Evolutionary conservation across 2,113 vertebrate species (phyloP), one percentile per base, ranked within the genome.

Genomic region (Hepsetus odoe): DNA sequence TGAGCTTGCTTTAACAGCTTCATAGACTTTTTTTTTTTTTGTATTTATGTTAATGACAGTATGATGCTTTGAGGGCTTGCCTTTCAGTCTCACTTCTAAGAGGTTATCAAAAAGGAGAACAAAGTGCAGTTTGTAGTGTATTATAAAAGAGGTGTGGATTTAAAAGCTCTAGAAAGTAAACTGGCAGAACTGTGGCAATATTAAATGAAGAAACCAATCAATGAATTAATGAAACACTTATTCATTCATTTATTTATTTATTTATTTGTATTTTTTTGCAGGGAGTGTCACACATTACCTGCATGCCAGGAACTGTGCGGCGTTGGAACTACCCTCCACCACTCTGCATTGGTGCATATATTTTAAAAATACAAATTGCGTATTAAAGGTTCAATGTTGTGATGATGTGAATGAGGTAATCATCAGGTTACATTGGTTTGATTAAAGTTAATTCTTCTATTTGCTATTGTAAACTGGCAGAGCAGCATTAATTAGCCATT

Each of bases 271-370:
- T 33, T 56, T 66, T 28, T 76, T 79, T 85, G 1, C 90, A 99
- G 98, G 98, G 98, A 33, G 97, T 95, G 77, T 97, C 97, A 0
- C 98, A 99, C 85, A 98, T 98, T 74, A 97, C 96, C 84, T 99
- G 98, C 87, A 99, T 99, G 98, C 98, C 98, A 0, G 97, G 97
- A 65, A 97, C 98, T 0, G 96, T 99, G 51, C 92, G 98, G 22
- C 94, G 97, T 72, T 99, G 98, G 98, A 99, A 98, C 86, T 98
- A 96, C 83, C 98, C 98, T 0, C 96, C 97, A 0, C 97, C 98
- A 0, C 95, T 99, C 61, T 99, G 98, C 83, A 97, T 99, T 0
- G 98, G 98, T 99, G 95, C 87, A 80, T 76, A 69, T 8, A 35
- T 24, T 42, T 65, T n/a, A n/a, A n/a, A n/a, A n/a, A n/a, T n/a